Evolutionary conservation across 1,140 invertebrate species (phyloP).

Genomic region (Macrocentrus cingulum): DNA sequence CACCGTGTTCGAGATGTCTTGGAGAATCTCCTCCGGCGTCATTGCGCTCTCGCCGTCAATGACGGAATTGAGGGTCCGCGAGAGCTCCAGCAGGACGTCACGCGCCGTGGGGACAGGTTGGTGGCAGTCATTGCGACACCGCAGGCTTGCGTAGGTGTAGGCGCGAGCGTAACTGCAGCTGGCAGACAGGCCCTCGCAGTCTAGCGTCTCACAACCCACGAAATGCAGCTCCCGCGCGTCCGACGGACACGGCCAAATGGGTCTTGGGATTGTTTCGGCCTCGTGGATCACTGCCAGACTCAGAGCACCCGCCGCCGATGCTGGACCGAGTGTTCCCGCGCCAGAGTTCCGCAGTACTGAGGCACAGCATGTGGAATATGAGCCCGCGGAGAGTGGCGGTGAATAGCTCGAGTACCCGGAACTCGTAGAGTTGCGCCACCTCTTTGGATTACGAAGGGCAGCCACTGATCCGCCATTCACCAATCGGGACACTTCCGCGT

Average conservation of each 20-base stretch:
- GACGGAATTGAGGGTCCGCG: constrained; percentile 53
- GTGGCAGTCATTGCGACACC: constrained; percentile 22
- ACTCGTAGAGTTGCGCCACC: constrained; percentile 45
- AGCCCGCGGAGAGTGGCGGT: constrained; percentile 41
- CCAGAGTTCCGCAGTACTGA: constrained; percentile 21
- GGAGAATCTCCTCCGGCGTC: constrained; percentile 53
- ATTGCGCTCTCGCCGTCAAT: constrained; percentile 49
- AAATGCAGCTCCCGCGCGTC: constrained; percentile 28
- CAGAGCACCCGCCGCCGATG: constrained; percentile 7
- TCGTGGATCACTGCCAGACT: constrained; percentile 42
- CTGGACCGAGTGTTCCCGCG: constrained; percentile 12
- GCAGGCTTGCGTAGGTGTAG: constrained; percentile 16
- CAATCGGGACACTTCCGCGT: constrained; percentile 40
- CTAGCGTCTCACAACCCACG: constrained; percentile 27
- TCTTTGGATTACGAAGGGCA: constrained; percentile 35
- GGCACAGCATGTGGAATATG: constrained; percentile 34
- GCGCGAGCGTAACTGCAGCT: constrained; percentile 17
- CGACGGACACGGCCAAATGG: constrained; percentile 41
- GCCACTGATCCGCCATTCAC: constrained; percentile 29
- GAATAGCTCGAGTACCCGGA: constrained; percentile 49
- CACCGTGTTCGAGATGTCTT: constrained; percentile 53
- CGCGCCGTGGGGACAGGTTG: constrained; percentile 38
- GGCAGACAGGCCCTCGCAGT: constrained; percentile 32
- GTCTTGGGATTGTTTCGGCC: constrained; percentile 40
- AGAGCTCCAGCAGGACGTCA: constrained; percentile 54